Evolutionary conservation across 2,113 vertebrate species (phyloP).

Genomic region (Channa maculata): DNA sequence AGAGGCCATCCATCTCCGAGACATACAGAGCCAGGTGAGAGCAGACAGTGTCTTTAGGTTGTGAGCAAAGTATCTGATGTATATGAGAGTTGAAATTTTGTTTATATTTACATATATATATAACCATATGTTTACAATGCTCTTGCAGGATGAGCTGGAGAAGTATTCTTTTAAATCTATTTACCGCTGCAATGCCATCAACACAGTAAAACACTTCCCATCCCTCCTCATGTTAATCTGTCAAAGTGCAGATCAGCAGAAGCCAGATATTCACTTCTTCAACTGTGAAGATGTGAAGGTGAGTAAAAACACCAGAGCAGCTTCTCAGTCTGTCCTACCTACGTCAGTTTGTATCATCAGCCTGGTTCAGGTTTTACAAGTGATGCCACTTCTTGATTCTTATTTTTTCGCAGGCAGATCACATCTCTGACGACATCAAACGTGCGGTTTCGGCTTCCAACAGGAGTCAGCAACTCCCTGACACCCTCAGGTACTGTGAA

Average conservation of each 20-base stretch:
- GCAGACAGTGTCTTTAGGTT: background rate
- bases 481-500: constrained; percentile 79
- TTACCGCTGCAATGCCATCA: constrained; percentile 83
- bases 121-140: background rate
- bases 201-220: constrained; percentile 70
- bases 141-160: constrained; percentile 87
- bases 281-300: constrained; percentile 84
- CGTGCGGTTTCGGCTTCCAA: constrained; percentile 77
- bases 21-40: constrained; percentile 71
- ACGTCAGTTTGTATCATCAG: background rate
- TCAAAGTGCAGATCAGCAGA: constrained; percentile 78
- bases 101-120: background rate
- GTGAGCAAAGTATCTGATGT: too few relatives aligned
- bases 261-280: constrained; percentile 88
- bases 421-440: constrained; percentile 84
- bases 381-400: constrained; percentile 19
- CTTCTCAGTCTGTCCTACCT: background rate
- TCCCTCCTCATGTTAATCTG: constrained; percentile 87
- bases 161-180: constrained; percentile 79
- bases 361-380: constrained; percentile 45
- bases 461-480: constrained; percentile 62
- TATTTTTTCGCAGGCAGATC: constrained; percentile 79
- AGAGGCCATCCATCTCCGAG: constrained; percentile 66
- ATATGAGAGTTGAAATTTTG: background rate
- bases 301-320: constrained; percentile 38